These are phyloP conservation scores for Macaca nemestrina DNA, from an alignment of 2,113 vertebrate species.

Conservation along the genomic window DNA sequence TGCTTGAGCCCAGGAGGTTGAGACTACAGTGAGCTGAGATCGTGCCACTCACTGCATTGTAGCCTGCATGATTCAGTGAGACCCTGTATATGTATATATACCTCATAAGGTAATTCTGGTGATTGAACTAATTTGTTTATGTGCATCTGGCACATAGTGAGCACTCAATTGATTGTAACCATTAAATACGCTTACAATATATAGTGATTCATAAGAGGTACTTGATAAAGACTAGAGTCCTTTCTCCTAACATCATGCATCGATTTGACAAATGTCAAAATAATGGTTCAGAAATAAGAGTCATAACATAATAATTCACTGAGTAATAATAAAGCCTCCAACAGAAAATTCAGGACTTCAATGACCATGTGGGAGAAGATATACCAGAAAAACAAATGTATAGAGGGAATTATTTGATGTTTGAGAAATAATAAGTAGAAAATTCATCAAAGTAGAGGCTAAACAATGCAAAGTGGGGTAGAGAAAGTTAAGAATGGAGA, in stretches of 20 bases:
- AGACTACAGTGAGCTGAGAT: neutral
- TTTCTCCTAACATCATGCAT: neutral
- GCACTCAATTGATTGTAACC: neutral
- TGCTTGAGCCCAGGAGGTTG: neutral
- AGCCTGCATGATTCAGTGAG: no score
- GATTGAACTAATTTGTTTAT: neutral
- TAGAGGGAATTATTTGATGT: neutral
- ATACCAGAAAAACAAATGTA: neutral
- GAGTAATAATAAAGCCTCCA: neutral
- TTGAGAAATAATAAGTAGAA: neutral
- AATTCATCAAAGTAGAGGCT: neutral
- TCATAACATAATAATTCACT: neutral
- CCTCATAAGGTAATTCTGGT: neutral
- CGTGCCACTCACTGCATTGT: no score
- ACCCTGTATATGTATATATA: accelerated
- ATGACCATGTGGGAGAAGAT: neutral
- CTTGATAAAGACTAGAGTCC: neutral
- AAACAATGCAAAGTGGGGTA: neutral
- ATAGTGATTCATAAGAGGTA: neutral
- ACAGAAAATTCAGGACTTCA: neutral
- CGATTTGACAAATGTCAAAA: conserved; percentile 2
- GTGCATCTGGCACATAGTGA: neutral
- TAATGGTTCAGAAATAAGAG: neutral
- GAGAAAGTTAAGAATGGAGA: neutral
- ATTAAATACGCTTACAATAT: neutral